Conservation (phyloP, 2,888 invertebrate species). For the Pandemis cinnamomeana region DNA sequence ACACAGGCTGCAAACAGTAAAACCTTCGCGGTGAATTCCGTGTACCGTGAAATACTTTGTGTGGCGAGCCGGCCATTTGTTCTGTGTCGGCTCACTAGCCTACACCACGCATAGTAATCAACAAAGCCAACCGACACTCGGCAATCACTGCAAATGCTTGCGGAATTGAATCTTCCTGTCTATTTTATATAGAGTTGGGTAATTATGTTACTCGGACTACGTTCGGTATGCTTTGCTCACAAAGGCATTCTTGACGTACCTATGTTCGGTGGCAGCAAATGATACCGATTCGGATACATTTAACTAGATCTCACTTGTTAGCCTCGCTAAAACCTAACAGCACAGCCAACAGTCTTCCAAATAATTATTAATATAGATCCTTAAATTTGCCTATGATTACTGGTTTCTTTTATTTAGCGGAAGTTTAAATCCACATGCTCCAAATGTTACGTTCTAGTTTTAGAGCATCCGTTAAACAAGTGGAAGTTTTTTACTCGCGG, state of each 20-base stretch:
- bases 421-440: too few species aligned
- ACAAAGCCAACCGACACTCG: slow-evolving; percentile 27
- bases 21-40: slow-evolving; percentile 42
- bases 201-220: background rate
- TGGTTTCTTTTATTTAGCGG: too few species aligned
- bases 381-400: too few species aligned
- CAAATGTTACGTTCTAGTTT: too few species aligned
- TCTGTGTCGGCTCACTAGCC: slow-evolving; percentile 38
- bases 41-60: slow-evolving; percentile 45
- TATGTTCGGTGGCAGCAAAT: background rate
- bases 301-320: background rate
- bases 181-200: slow-evolving; percentile 11
- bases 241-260: background rate
- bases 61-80: slow-evolving; percentile 33
- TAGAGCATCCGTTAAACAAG: background rate
- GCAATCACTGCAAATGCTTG: slow-evolving; percentile 26
- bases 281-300: background rate
- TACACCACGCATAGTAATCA: slow-evolving; percentile 31
- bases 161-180: slow-evolving; percentile 38
- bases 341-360: too few species aligned
- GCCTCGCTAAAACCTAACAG: too few species aligned
- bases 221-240: background rate
- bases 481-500: background rate
- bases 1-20: slow-evolving; percentile 46
- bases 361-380: too few species aligned